These are phyloP conservation scores for Ammodytes dubius DNA, from an alignment of 2,113 vertebrate species.

Conservation along the genomic window DNA sequence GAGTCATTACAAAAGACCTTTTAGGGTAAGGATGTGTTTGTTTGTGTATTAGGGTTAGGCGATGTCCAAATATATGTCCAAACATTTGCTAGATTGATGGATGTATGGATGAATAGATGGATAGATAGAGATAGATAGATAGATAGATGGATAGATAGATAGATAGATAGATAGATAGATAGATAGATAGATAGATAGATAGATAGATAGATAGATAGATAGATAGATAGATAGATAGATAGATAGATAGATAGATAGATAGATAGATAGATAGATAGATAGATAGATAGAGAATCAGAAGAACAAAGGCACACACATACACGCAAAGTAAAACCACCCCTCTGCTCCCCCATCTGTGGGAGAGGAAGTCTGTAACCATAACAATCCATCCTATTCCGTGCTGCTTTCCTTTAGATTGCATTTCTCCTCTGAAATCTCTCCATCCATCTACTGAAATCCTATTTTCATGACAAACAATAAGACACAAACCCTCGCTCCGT, in stretches of 20 bases:
- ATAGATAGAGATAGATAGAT: too few relatives aligned
- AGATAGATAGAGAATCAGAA: too few relatives aligned
- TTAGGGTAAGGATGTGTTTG: slow-evolving; percentile 1
- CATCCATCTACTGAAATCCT: slow-evolving; percentile 79
- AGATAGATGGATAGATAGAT: slow-evolving; percentile 5
- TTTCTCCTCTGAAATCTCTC: slow-evolving; percentile 75
- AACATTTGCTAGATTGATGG: background rate
- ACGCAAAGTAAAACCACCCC: slow-evolving; percentile 39
- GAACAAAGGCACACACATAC: slow-evolving; percentile 29
- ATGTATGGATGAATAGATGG: background rate
- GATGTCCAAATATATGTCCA: background rate
- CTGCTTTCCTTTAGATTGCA: slow-evolving; percentile 73
- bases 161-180: background rate
- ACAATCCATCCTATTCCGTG: slow-evolving; percentile 74
- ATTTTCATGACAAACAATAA: slow-evolving; percentile 82
- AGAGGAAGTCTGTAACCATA: slow-evolving; percentile 60
- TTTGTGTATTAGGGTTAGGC: background rate
- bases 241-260: background rate
- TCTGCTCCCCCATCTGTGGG: slow-evolving; percentile 34
- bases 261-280: background rate
- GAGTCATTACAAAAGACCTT: slow-evolving; percentile 35
- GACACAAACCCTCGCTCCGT: slow-evolving; percentile 75
- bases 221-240: background rate
- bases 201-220: background rate
- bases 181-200: slow-evolving; percentile 3